Evolutionary conservation across 2,888 invertebrate genomes (phyloP), one percentile per base, ranked within the genome.

Genomic region (Sclerodermus sp.): DNA sequence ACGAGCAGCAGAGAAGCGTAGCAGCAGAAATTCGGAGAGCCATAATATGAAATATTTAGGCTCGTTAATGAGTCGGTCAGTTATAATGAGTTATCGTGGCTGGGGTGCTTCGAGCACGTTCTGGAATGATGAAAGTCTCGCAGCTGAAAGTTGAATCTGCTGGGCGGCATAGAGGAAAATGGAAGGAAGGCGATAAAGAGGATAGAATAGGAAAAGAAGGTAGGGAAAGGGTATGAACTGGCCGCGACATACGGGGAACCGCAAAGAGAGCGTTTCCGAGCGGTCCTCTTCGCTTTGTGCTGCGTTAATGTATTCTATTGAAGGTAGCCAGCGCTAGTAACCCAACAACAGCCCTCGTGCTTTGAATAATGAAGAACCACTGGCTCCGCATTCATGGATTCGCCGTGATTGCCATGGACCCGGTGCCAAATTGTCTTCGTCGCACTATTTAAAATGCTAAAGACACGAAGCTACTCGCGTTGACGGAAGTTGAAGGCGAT

Each of bases 261-360:
- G 10, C 40, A 34, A 41, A 34, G 18, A 42, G 34, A 43, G 51
- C 40, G 49, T 43, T 51, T 42, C 36, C 31, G 49, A 34, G 43
- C 34, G 48, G 53, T 45, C 51, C 59, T 60, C 63, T 67, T 61
- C 62, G 58, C 59, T 64, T 66, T 61, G 60, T 59, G 55, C 49
- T 52, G 50, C 48, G 58, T 58, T 70, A 66, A 71, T 70, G 69
- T 66, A 71, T 70, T 69, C 69, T 51, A 71, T 71, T 70, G 68
- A 72, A 64, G 58, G 55, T 57, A 55, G 55, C 57, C 60, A 40
- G 52, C 52, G 60, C 58, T 47, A 42, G 50, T 64, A 62, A 57
- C 56, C 64, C 58, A 62, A 69, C 69, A 67, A 69, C 64, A 60
- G 56, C 53, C 58, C 42, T 43, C 45, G 49, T 48, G 56, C 62